Base-by-base conservation (phyloP, 2,797 vertebrate genomes). In the Pempheris klunzingeri region DNA sequence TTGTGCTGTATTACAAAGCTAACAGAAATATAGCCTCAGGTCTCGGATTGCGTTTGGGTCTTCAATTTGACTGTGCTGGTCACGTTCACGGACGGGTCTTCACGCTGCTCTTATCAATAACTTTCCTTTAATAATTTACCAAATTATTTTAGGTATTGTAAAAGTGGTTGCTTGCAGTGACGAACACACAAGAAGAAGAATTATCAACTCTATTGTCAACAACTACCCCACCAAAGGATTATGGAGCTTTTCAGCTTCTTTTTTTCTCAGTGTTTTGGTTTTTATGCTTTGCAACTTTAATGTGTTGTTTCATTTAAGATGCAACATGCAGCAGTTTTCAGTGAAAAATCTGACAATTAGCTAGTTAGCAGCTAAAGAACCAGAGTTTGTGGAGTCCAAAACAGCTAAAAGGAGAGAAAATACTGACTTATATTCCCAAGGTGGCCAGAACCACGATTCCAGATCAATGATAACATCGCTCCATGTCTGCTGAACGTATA, bases 381-480 rank as follows among this genome's bases (percentile, higher is more conserved):
- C n/a, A 17, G 10, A 47, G 32, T n/a, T 50, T 52, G 43, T 47
- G 8, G 44, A 50, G 72, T 43, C 44, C 26, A 61, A 57, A 76
- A 39, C 11, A 11, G 22, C 36, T 36, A 57, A 24, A 41, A 39
- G 18, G n/a, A 28, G 17, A 32, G 30, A 4, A 6, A 32, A 32
- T 41, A 41, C 43, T n/a, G n/a, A 52, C 12, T 24, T 26, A 15
- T 1, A 41, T 44, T 44, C 3, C 17, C n/a, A 10, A 24, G 18
- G 46, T 52, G 17, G 2, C 11, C 18, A 57, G 47, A 59, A 49
- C 38, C 20, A 57, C 4, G 14, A 30, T 11, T 8, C 7, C 20
- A 18, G 36, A 46, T 50, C 14, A 49, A 65, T 41, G 30, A 4
- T 13, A 55, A n/a, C 32, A 15, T 49, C 43, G 18, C 49, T 71